Conservation (phyloP, 2,888 invertebrate genomes). For the Caenorhabditis sp. region DNA sequence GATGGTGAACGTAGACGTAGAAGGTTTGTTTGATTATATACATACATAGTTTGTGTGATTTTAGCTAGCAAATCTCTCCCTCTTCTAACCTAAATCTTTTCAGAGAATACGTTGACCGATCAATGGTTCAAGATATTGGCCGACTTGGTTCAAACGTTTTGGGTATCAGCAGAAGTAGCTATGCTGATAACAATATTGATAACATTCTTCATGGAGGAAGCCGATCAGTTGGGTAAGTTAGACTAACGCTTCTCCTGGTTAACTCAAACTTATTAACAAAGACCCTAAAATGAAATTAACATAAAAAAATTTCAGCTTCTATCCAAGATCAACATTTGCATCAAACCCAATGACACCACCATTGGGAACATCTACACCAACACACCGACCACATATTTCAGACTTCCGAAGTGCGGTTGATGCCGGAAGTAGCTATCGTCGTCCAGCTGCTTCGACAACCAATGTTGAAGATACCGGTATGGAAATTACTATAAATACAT, state of each 20-base stretch:
- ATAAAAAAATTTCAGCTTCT: constrained; percentile 37
- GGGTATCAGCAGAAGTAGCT: constrained; percentile 51
- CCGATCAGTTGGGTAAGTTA: constrained; percentile 36
- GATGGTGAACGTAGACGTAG: constrained; percentile 64
- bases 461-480: constrained; percentile 52
- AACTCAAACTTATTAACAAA: neutral
- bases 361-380: constrained; percentile 68
- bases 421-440: constrained; percentile 36
- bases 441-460: constrained; percentile 22
- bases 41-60: neutral
- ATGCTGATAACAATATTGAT: constrained; percentile 59
- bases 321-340: constrained; percentile 64
- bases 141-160: constrained; percentile 61
- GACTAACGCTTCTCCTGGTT: no score
- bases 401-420: constrained; percentile 43
- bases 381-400: constrained; percentile 45
- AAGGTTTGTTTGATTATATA: constrained; percentile 14
- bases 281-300: constrained; percentile 6
- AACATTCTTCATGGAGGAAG: constrained; percentile 46
- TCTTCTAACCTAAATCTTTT: constrained; percentile 2
- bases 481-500: constrained; percentile 41
- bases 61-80: neutral
- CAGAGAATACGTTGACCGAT: constrained; percentile 63
- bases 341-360: constrained; percentile 71
- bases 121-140: constrained; percentile 64